Conservation (phyloP, 92 coral and sea anemone species). For the Desmophyllum pertusum region DNA sequence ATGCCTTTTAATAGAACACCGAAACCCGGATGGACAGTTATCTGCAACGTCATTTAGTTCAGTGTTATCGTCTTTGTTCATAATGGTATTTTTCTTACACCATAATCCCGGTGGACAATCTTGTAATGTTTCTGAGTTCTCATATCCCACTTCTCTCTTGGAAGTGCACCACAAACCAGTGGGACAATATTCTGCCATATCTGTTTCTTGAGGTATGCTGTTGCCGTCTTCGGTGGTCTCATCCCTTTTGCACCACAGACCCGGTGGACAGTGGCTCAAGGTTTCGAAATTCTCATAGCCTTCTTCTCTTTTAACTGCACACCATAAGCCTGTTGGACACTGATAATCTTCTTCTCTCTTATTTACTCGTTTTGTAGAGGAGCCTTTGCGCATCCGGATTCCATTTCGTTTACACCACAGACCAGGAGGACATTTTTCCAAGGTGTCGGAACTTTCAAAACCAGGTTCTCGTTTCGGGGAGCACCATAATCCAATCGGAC, state of each 20-base stretch:
- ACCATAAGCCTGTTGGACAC: constrained; percentile 29
- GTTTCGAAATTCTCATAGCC: constrained; percentile 3
- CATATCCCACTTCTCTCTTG: constrained; percentile 39
- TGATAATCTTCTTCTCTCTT: background rate
- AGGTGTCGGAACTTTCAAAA: constrained; percentile 27
- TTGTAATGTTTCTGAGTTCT: background rate
- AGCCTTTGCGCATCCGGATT: background rate
- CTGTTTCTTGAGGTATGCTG: background rate
- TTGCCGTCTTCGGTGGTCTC: background rate
- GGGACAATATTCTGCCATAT: constrained; percentile 7
- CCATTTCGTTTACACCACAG: constrained; percentile 47
- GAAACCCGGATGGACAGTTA: background rate
- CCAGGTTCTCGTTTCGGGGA: constrained; percentile 26
- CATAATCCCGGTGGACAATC: constrained; percentile 69
- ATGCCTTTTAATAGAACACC: constrained; percentile 16
- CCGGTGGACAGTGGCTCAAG: constrained; percentile 43
- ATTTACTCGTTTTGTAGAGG: background rate
- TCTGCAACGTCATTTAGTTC: background rate
- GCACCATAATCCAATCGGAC: constrained; percentile 44
- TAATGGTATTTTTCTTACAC: constrained; percentile 46
- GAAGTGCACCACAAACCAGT: constrained; percentile 15
- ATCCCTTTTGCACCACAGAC: constrained; percentile 59
- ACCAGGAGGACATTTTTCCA: constrained; percentile 44
- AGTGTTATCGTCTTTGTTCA: background rate
- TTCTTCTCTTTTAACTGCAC: constrained; percentile 15